These are phyloP conservation scores for Telmatherina bonti DNA, from an alignment of 2,797 vertebrate genomes.

Conservation along the genomic window DNA sequence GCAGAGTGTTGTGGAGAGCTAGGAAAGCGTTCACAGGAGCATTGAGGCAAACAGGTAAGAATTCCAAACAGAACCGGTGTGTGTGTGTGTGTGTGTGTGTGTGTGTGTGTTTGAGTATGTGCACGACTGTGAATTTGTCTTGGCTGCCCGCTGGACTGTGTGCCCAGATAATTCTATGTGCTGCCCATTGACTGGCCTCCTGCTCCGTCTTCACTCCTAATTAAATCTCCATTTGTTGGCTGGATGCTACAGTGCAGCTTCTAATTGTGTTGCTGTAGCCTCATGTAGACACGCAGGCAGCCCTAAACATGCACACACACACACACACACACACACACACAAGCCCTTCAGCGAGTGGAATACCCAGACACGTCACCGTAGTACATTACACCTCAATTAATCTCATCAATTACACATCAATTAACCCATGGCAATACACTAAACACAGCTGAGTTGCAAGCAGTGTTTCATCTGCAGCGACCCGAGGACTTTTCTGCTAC, in stretches of 20 bases:
- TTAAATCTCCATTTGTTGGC: conserved; percentile 87
- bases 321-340: conserved; percentile 23
- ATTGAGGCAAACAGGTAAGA: conserved; percentile 61
- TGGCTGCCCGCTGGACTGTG: conserved; percentile 64
- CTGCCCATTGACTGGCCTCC: conserved; percentile 82
- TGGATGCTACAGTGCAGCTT: conserved; percentile 73
- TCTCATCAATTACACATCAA: conserved; percentile 85
- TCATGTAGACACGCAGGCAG: conserved; percentile 62
- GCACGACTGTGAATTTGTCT: conserved; percentile 61
- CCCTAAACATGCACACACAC: conserved; percentile 28
- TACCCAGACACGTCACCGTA: conserved; percentile 68
- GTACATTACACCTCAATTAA: conserved; percentile 86
- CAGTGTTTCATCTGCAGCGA: conserved; percentile 49
- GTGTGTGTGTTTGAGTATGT: conserved; percentile 33
- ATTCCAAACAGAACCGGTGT: conserved; percentile 59
- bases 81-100: conserved; percentile 24
- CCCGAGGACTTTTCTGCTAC: conserved; percentile 59
- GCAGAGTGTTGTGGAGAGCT: conserved; percentile 51
- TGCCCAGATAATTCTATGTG: conserved; percentile 84
- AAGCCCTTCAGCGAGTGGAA: conserved; percentile 45
- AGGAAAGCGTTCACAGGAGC: conserved; percentile 52
- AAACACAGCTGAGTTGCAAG: conserved; percentile 61
- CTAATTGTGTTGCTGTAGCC: conserved; percentile 81
- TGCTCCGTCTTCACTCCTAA: conserved; percentile 82
- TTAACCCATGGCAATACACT: conserved; percentile 79